These are phyloP conservation scores for Myzus persicae DNA, from an alignment of 1,140 invertebrate genomes.

Conservation along the genomic window DNA sequence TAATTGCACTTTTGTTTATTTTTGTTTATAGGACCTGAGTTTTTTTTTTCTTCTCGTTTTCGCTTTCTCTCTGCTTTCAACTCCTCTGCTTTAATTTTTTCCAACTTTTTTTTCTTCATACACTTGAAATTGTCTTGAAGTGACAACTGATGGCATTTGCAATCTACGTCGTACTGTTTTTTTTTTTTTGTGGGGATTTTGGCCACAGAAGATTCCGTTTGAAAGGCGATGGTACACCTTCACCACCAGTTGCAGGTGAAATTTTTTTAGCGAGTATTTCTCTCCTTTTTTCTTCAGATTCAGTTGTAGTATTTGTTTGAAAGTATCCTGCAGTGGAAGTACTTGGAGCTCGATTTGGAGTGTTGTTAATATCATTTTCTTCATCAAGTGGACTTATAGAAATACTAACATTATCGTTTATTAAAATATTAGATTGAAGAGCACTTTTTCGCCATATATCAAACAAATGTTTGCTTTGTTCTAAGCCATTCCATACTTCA, in stretches of 20 bases:
- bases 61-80: neutral
- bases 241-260: neutral
- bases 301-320: neutral
- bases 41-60: neutral
- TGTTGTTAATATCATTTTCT: neutral
- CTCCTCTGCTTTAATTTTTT: neutral
- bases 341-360: neutral
- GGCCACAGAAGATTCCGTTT: neutral
- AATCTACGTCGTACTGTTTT: neutral
- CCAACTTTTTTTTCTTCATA: neutral
- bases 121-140: neutral
- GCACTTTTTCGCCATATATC: neutral
- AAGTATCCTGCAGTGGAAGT: neutral
- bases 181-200: slow-evolving; percentile 9
- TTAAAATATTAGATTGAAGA: neutral
- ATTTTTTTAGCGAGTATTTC: neutral
- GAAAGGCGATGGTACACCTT: neutral
- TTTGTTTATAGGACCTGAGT: neutral
- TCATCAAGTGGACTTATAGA: neutral
- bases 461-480: neutral
- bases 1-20: neutral
- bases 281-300: neutral
- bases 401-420: neutral
- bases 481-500: neutral
- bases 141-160: neutral